A percentile compares a stretch with the other conserved stretches of the same genome.
These are phyloP conservation scores for western clawed frog (Xenopus tropicalis) DNA, from an alignment of 2,113 vertebrate species.

Conservation along the genomic window UCB_Xtro_10.0 CM004443.2:189227001-189227500, in stretches of 20 bases:
- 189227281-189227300: slow-evolving; percentile 1
- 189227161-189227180: too few relatives aligned
- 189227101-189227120: too few relatives aligned
- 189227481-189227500: too few relatives aligned
- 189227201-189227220: not conserved
- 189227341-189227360: not conserved
- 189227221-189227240: not conserved
- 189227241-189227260: not conserved
- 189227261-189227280: slow-evolving; percentile 1
- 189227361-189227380: not conserved
- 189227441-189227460: not conserved
- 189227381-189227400: not conserved
- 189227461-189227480: too few relatives aligned
- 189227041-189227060: too few relatives aligned
- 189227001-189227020: too few relatives aligned
- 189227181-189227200: too few relatives aligned
- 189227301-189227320: slow-evolving; percentile 3
- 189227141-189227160: too few relatives aligned
- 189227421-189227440: not conserved
- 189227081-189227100: too few relatives aligned
- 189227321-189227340: not conserved
- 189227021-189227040: too few relatives aligned
- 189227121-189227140: too few relatives aligned
- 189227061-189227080: too few relatives aligned
- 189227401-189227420: not conserved